Evolutionary conservation across 2,888 invertebrate species (phyloP), one percentile per base, ranked within the genome.

Genomic region (Orchestes rusci): DNA sequence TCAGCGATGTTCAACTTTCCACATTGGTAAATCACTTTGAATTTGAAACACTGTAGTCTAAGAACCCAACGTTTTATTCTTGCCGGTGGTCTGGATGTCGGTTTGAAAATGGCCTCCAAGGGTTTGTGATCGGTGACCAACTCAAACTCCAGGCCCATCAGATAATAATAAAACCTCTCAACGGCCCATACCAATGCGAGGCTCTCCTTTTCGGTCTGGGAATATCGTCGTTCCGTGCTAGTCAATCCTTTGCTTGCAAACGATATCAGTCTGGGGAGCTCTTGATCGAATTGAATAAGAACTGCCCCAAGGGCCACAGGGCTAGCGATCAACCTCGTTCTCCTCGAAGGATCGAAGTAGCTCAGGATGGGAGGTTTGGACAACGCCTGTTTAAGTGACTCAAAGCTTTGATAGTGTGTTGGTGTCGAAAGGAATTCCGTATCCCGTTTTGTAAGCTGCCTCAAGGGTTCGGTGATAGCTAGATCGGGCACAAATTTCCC

Each of bases 121-220:
- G 70, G 67, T 45, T 60, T 58, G 34, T 61, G 60, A 42, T 62
- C 60, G 2, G 56, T 61, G 1, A 59, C 48, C 28, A 63, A 50
- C 10, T 57, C 60, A 2, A 52, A 73, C 4, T 59, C 52, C 8
- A 62, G 47, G 8, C 70, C 71, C 47, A 55, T 60, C 57, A 70
- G 35, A 50, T 66, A 71, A 27, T 59, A 54, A 42, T 66, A 57
- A 52, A 69, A 71, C 44, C 60, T 57, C 43, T 65, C 61, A 7
- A 67, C 60, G 2, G 60, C 20, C 55, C 59, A 70, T 8, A 69
- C 57, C 4, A 69, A 48, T 10, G 61, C 60, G 8, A 68, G 54
- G 15, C 64, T 66, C 53, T 63, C 61, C 38, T 59, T 59, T 48
- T 64, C 64, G 1, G 60, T 59, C 49, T 64, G 61, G 2, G 57